Evolutionary conservation across 2,113 vertebrate species (phyloP).

Genomic region (Crotalus tigris): DNA sequence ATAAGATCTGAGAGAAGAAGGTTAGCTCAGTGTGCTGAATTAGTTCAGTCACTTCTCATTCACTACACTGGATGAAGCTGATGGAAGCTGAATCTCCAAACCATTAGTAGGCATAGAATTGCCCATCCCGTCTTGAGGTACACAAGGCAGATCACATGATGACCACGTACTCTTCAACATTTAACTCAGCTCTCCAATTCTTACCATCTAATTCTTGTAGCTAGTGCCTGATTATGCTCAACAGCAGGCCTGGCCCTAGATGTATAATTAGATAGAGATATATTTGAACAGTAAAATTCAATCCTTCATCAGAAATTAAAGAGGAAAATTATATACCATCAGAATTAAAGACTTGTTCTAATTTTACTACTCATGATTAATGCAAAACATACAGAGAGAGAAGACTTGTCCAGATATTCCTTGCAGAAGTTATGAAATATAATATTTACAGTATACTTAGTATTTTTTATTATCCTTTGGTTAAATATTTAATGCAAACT

Average conservation of each 20-base stretch:
- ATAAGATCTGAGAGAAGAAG: neutral
- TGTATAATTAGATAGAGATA: neutral
- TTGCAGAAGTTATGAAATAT: neutral
- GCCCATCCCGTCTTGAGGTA: neutral
- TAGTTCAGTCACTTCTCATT: neutral
- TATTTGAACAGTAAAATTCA: neutral
- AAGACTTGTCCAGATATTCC: neutral
- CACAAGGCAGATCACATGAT: neutral
- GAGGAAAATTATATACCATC: neutral
- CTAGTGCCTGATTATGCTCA: neutral
- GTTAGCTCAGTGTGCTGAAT: neutral
- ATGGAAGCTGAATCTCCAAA: neutral
- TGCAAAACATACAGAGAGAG: neutral
- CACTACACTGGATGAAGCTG: neutral
- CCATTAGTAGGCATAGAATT: neutral
- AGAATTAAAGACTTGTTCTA: neutral
- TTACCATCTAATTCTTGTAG: neutral
- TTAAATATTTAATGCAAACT: neutral
- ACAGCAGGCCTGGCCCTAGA: neutral
- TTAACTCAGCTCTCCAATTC: neutral
- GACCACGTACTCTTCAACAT: neutral
- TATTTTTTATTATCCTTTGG: neutral
- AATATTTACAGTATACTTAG: neutral
- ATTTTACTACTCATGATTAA: neutral
- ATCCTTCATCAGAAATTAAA: neutral